Percentiles rank a stretch among this genome's conserved stretches.
These are phyloP conservation scores for Gymnocheta viridis DNA, from an alignment of 2,888 invertebrate species.

Conservation along the genomic window DNA sequence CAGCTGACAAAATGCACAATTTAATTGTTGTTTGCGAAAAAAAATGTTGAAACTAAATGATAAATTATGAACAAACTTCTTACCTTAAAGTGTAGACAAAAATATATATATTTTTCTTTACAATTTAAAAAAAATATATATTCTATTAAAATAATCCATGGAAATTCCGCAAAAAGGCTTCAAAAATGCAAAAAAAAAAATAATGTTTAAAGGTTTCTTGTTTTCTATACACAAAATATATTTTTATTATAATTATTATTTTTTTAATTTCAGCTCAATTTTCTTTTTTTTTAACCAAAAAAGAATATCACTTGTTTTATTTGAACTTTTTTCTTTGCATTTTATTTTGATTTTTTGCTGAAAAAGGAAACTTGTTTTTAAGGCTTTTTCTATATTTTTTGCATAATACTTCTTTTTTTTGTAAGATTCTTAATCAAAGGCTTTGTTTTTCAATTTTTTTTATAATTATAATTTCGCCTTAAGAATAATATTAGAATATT, in stretches of 20 bases:
- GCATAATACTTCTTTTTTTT: slow-evolving; percentile 47
- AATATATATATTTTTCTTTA: not conserved
- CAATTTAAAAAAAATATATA: not conserved
- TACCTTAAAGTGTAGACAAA: slow-evolving; percentile 43
- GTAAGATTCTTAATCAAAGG: slow-evolving; percentile 5
- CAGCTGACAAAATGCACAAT: not conserved
- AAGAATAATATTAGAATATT: not conserved
- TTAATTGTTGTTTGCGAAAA: not conserved
- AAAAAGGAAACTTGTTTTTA: slow-evolving; percentile 67
- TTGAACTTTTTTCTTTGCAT: slow-evolving; percentile 17
- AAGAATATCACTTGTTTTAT: slow-evolving; percentile 1
- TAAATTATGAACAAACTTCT: slow-evolving; percentile 2
- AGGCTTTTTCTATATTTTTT: slow-evolving; percentile 40
- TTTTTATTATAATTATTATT: not conserved
- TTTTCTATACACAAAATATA: not conserved
- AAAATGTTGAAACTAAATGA: not conserved
- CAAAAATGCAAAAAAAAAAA: not conserved
- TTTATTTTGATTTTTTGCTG: slow-evolving; percentile 47
- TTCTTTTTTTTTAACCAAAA: not conserved
- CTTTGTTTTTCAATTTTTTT: slow-evolving; percentile 15
- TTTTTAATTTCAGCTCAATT: not conserved
- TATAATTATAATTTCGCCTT: not conserved
- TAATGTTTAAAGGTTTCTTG: not conserved
- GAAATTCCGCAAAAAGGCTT: not conserved
- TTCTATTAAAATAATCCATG: slow-evolving; percentile 40